Base-by-base conservation (phyloP, 23 tunicate species). In the Oikopleura dioica region DNA sequence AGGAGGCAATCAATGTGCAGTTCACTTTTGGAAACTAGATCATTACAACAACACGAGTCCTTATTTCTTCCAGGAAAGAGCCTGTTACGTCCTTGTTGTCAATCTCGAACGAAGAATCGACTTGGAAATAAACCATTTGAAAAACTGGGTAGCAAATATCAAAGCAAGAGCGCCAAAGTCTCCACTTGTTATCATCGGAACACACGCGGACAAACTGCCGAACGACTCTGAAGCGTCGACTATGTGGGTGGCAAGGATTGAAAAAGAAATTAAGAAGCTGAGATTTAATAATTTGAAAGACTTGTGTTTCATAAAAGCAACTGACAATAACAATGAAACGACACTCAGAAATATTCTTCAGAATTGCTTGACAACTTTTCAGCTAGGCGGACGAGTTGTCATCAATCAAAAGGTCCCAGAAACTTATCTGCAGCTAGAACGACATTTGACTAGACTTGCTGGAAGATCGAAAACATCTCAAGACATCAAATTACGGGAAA, bases 31-130 rank as follows among this genome's bases (percentile, higher is more conserved):
- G 55, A 44, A 44, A 44, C 4, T n/a, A n/a, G n/a, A n/a, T n/a
- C n/a, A n/a, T n/a, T n/a, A n/a, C n/a, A n/a, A n/a, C n/a, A n/a
- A n/a, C n/a, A n/a, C n/a, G n/a, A n/a, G n/a, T 33, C 84, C 89
- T 0, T 84, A 83, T 76, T 84, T 84, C 59, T 59, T 84, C 5
- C 81, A 84, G 4, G 89, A 84, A 75, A 79, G 81, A 2, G 89
- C 89, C 1, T 77, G 81, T 81, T 84, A 81, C 80, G 37, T 84
- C 36, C 84, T 80, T 36, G 77, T 84, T 75, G 81, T 81, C 68
- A 83, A 84, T 51, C 81, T 81, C 21, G 77, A 83, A 37, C 75
- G 72, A 51, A 76, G 81, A 1, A 76, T 75, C 0, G 35, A 81
- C 2, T 23, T 2, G 16, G 79, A 84, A 38, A 36, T 84, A 0